These are phyloP conservation scores for Eilema caniola DNA, from an alignment of 2,888 invertebrate species.

Conservation along the genomic window DNA sequence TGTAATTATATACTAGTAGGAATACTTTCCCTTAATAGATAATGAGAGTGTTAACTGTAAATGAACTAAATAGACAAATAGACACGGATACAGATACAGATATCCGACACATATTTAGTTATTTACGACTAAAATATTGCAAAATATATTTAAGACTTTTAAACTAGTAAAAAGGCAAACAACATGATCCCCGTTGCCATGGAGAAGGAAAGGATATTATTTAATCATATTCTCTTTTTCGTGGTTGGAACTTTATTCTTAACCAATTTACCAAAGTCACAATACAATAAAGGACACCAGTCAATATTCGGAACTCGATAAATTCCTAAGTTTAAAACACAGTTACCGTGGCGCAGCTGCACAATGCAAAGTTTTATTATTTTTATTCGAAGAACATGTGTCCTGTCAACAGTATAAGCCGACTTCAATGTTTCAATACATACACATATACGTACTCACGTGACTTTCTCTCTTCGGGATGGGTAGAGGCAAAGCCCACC, in stretches of 20 bases:
- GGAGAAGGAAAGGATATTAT: too few species aligned
- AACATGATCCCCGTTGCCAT: too few species aligned
- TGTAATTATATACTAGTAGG: not conserved
- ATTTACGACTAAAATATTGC: not conserved
- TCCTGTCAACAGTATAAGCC: not conserved
- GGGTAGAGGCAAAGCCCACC: too few species aligned
- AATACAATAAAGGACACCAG: not conserved
- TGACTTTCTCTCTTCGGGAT: too few species aligned
- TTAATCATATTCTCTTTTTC: too few species aligned
- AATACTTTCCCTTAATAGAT: not conserved
- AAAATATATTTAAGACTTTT: too few species aligned
- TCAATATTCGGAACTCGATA: constrained; percentile 7
- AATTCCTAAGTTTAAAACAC: constrained; percentile 4
- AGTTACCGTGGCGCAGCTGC: not conserved
- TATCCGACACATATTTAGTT: not conserved
- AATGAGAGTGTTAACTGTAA: not conserved
- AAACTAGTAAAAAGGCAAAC: too few species aligned
- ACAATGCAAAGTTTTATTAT: constrained; percentile 3
- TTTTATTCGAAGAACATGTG: not conserved
- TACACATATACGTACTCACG: too few species aligned
- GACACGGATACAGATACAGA: not conserved
- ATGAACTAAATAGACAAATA: not conserved
- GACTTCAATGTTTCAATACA: not conserved
- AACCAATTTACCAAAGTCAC: too few species aligned
- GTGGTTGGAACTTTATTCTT: too few species aligned